Conservation (phyloP, 1,140 invertebrate species). For the Tyrophagus putrescentiae region DNA sequence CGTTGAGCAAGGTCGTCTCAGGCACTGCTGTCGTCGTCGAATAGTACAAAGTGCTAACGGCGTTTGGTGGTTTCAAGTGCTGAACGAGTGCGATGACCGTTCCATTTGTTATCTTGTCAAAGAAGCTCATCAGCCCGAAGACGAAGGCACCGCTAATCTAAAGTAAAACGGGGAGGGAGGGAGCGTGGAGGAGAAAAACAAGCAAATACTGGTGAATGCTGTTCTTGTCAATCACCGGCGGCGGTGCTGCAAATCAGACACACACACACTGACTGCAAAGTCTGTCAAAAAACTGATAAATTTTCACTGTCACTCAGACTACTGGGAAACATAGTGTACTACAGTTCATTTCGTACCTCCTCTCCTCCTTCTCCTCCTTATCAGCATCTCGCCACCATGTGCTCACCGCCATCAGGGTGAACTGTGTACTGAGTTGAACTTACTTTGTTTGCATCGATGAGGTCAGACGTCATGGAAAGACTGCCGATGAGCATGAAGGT, state of each 20-base stretch:
- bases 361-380: no score
- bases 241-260: no score
- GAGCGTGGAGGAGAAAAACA: no score
- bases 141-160: constrained; percentile 75
- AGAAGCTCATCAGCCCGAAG: constrained; percentile 87
- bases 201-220: no score
- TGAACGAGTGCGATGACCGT: constrained; percentile 67
- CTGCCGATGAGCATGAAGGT: constrained; percentile 75
- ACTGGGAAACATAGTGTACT: no score
- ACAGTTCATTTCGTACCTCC: no score
- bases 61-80: constrained; percentile 35
- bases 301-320: no score
- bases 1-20: neutral
- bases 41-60: constrained; percentile 22
- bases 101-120: constrained; percentile 77
- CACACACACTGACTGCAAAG: no score
- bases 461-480: constrained; percentile 69
- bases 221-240: no score
- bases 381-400: no score
- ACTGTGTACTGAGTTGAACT: constrained; percentile 24
- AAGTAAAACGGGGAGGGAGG: constrained; percentile 25
- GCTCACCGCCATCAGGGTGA: constrained; percentile 8
- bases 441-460: constrained; percentile 64
- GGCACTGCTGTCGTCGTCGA: neutral
- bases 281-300: no score